Conservation (phyloP, 2,113 vertebrate genomes). For the Puntigrus tetrazona region DNA sequence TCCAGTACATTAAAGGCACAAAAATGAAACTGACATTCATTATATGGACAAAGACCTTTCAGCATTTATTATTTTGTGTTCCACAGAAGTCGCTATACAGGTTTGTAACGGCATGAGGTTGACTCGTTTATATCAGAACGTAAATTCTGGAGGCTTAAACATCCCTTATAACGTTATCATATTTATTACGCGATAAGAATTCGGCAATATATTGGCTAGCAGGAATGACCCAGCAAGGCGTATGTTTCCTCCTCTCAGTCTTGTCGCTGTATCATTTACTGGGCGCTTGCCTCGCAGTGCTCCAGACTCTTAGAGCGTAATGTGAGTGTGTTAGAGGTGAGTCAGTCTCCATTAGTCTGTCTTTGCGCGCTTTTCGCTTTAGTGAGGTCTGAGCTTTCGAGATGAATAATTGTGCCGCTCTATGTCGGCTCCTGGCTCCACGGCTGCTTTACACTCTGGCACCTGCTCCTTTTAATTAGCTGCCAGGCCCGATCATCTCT, state of each 20-base stretch:
- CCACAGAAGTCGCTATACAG: neutral
- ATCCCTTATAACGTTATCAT: neutral
- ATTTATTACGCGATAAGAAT: neutral
- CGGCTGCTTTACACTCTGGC: constrained; percentile 64
- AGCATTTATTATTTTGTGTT: neutral
- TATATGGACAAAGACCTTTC: neutral
- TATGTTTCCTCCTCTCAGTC: constrained; percentile 10
- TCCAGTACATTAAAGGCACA: neutral
- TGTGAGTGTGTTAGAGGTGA: constrained; percentile 40
- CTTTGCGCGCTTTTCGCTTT: constrained; percentile 55
- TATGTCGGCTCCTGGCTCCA: constrained; percentile 52
- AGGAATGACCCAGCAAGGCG: neutral
- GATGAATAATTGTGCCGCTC: constrained; percentile 60
- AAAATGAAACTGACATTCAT: neutral
- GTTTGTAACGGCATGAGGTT: neutral
- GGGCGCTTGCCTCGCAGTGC: neutral
- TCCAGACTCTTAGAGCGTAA: neutral
- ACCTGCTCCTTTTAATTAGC: constrained; percentile 70
- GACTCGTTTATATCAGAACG: neutral
- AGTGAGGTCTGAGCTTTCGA: constrained; percentile 54
- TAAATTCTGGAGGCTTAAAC: neutral
- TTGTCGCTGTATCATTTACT: constrained; percentile 15
- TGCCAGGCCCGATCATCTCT: constrained; percentile 61
- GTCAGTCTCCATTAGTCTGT: constrained; percentile 62
- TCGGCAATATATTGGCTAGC: neutral